A percentile compares a stretch with the other conserved stretches of the same genome.
Evolutionary conservation across 2,113 vertebrate genomes (phyloP).

Genomic region (Origma solitaria): DNA sequence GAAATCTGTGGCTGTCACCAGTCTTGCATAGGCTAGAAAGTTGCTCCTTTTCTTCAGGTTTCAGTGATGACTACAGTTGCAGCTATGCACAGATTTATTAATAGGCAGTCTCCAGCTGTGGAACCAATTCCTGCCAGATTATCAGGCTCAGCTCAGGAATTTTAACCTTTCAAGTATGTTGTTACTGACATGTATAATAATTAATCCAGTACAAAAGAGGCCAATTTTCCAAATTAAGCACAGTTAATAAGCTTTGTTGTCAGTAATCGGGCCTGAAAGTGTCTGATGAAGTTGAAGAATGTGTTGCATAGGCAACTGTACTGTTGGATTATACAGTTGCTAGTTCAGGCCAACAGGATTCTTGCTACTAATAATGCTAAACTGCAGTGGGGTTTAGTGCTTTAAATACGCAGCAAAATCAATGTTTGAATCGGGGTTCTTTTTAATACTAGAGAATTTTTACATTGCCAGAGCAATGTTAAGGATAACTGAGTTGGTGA

Average conservation of each 20-base stretch:
- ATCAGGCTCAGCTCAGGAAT: background rate
- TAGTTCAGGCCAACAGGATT: background rate
- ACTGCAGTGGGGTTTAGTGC: background rate
- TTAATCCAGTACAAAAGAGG: conserved; percentile 14
- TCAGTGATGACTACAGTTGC: background rate
- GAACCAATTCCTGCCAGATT: conserved; percentile 21
- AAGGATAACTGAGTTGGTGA: background rate
- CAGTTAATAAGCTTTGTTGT: conserved; percentile 40
- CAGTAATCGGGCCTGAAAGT: conserved; percentile 19
- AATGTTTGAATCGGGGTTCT: background rate
- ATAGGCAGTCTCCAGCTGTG: background rate
- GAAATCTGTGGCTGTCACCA: background rate
- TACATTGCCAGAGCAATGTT: background rate
- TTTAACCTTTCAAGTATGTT: conserved; percentile 30
- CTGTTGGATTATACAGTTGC: background rate
- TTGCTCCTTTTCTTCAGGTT: background rate
- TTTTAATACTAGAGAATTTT: background rate
- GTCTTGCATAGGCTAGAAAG: background rate
- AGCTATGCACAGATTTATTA: background rate
- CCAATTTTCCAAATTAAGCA: conserved; percentile 20
- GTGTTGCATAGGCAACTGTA: conserved; percentile 5
- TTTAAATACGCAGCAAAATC: background rate
- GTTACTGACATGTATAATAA: conserved; percentile 20
- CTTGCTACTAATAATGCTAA: background rate
- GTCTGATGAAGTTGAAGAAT: conserved; percentile 25